phyloP scores from a whole-genome alignment of 2,797 vertebrate species.

The Platyrinchus mystaceus region DNA sequence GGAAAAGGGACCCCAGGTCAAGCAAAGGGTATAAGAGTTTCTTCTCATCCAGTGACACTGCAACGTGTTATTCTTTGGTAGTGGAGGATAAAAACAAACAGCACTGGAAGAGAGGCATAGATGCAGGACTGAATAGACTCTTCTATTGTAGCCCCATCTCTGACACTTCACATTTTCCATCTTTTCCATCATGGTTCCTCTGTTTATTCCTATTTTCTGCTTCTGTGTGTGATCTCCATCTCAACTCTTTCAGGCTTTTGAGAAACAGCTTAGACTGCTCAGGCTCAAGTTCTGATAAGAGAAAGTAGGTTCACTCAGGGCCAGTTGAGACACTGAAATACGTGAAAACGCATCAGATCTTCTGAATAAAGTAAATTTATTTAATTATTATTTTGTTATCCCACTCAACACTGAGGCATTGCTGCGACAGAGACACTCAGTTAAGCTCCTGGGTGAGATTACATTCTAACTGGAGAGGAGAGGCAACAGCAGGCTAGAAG shows the following conservation, averaged over 20 bases:
- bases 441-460: not conserved
- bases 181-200: not conserved
- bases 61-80: not conserved
- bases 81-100: not conserved
- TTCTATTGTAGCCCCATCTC: not conserved
- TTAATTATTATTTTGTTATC: not conserved
- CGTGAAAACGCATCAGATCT: not conserved
- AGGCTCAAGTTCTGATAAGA: not conserved
- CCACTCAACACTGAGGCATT: not conserved
- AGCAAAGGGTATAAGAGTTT: not conserved
- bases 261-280: not conserved
- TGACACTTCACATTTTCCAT: not conserved
- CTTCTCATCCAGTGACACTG: not conserved
- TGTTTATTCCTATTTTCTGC: not conserved
- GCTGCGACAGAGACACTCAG: not conserved
- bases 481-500: not conserved
- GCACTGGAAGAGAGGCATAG: fast-evolving
- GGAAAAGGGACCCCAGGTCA: not conserved
- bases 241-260: not conserved
- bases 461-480: not conserved
- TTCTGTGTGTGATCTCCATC: not conserved
- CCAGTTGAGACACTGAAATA: not conserved
- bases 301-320: not conserved
- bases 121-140: not conserved
- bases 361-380: not conserved